Conservation (phyloP, 1,140 invertebrate genomes). For the Odontomachus brunneus region DNA sequence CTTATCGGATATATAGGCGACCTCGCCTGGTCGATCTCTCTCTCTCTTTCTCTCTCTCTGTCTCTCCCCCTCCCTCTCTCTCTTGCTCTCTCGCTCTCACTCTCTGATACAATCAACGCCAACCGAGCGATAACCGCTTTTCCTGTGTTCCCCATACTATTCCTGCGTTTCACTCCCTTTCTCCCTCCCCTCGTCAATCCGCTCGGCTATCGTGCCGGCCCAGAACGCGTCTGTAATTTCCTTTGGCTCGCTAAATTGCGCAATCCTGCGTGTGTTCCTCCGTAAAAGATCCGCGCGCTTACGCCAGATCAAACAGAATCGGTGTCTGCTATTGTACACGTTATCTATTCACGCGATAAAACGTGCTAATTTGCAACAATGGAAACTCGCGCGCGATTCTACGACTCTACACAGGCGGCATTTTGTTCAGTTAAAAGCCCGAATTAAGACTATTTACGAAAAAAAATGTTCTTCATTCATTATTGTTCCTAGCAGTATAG, state of each 20-base stretch:
- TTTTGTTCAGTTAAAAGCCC: too few species aligned
- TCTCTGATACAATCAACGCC: conserved; percentile 22
- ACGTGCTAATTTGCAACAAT: not conserved
- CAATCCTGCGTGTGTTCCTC: conserved; percentile 52
- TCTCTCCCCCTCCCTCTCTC: conserved; percentile 5
- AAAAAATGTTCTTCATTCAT: too few species aligned
- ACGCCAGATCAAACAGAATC: conserved; percentile 37
- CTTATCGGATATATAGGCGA: conserved; percentile 22
- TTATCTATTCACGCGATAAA: not conserved
- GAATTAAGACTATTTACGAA: too few species aligned
- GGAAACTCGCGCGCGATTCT: too few species aligned
- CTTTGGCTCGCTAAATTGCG: conserved; percentile 68
- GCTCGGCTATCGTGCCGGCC: conserved; percentile 6
- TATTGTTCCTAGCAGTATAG: too few species aligned
- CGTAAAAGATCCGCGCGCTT: conserved; percentile 36
- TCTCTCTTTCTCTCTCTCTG: not conserved
- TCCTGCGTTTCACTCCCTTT: not conserved
- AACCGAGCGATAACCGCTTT: conserved; percentile 44
- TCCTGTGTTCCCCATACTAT: conserved; percentile 30
- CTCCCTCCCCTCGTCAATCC: too few species aligned
- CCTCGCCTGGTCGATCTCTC: not conserved
- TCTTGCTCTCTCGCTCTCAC: not conserved
- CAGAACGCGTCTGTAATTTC: conserved; percentile 59
- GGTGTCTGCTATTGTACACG: not conserved
- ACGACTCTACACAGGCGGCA: too few species aligned